Percentiles rank a stretch among this genome's conserved stretches.
Evolutionary conservation across 2,113 vertebrate species (phyloP).

Genomic region (Rhagologus leucostigma): DNA sequence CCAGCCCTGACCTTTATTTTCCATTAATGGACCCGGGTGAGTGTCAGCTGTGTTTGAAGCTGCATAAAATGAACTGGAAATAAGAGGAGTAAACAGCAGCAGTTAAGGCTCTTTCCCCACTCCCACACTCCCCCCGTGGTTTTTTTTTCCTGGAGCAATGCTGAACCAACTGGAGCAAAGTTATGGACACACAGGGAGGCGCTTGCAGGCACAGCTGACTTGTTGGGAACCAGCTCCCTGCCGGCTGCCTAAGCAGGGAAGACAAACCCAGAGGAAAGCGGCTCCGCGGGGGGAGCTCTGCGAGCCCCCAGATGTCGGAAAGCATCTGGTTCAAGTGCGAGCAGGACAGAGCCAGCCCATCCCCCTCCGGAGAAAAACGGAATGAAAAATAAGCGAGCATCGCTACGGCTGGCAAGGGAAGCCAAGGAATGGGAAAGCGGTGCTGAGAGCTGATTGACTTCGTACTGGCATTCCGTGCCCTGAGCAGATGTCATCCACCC

Average conservation of each 20-base stretch:
- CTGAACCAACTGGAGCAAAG: constrained; percentile 25
- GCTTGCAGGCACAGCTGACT: not conserved
- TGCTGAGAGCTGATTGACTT: not conserved
- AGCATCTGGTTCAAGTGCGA: not conserved
- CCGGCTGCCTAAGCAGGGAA: not conserved
- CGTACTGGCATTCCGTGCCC: accelerated
- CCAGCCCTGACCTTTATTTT: constrained; percentile 71
- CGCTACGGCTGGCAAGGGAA: not conserved
- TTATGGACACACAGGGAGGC: not conserved
- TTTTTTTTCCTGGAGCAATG: not conserved
- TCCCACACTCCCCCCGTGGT: not conserved
- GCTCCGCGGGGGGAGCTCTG: accelerated
- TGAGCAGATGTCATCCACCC: not conserved
- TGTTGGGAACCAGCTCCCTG: not conserved
- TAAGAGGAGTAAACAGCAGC: constrained; percentile 61
- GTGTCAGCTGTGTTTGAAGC: constrained; percentile 43
- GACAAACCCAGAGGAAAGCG: not conserved
- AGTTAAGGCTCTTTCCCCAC: constrained; percentile 8
- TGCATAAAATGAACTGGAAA: constrained; percentile 61
- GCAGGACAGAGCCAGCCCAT: not conserved
- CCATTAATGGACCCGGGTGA: constrained; percentile 57
- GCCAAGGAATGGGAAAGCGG: accelerated
- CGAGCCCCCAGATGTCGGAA: not conserved
- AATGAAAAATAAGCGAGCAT: not conserved
- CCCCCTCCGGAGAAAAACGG: accelerated